These are phyloP conservation scores for Cheilinus undulatus DNA, from an alignment of 2,113 vertebrate species.

Conservation along the genomic window DNA sequence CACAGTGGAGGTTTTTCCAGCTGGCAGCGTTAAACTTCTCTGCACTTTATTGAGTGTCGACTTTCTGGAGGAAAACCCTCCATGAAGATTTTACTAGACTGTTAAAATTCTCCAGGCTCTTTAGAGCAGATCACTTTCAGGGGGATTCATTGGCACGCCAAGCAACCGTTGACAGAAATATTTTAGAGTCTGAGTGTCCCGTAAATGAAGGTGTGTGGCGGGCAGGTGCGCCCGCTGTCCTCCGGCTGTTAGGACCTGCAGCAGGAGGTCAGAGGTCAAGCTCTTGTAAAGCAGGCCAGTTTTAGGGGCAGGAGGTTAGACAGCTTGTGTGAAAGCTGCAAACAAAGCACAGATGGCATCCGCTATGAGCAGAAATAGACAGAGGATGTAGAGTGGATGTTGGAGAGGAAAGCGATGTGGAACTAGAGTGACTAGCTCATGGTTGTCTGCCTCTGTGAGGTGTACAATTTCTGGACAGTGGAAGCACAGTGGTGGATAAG, in stretches of 20 bases:
- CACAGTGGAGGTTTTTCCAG: constrained; percentile 26
- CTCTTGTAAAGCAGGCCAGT: constrained; percentile 13
- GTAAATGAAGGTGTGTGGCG: constrained; percentile 22
- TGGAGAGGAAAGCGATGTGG: neutral
- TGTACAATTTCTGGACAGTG: no score
- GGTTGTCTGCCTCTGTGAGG: no score
- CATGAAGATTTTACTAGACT: constrained; percentile 62
- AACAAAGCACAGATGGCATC: constrained; percentile 31
- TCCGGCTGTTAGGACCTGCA: constrained; percentile 29
- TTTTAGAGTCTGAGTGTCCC: constrained; percentile 23
- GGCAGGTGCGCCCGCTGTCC: constrained; percentile 47
- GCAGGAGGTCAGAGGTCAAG: constrained; percentile 36
- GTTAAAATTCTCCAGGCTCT: constrained; percentile 64
- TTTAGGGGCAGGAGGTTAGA: neutral
- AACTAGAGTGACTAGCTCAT: no score
- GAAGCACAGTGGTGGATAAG: no score
- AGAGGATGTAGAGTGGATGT: constrained; percentile 4
- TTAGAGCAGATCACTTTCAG: constrained; percentile 44
- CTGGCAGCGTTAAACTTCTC: constrained; percentile 44
- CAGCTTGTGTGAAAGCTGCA: constrained; percentile 41
- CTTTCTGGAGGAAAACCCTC: constrained; percentile 61
- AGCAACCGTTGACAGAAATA: constrained; percentile 45
- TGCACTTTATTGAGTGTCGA: constrained; percentile 60
- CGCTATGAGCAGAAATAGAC: constrained; percentile 15
- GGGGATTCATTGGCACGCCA: constrained; percentile 15